Base-by-base conservation (phyloP, 1,140 invertebrate species). In the Monomorium pharaonis region DNA sequence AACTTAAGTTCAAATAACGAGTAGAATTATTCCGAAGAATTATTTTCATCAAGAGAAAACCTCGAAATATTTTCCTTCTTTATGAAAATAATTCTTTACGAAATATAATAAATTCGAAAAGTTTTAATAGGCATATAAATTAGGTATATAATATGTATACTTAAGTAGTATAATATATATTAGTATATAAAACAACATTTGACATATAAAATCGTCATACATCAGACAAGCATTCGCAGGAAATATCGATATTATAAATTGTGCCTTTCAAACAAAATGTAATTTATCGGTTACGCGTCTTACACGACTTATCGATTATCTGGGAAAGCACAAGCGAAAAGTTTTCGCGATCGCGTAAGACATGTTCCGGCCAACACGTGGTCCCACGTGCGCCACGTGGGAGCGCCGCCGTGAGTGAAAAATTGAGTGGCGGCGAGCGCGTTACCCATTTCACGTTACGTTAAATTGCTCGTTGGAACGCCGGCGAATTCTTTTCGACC, bases 401-500 rank as follows among this genome's bases (percentile, higher is more conserved):
- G 33, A 65, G 12, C 3, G 30, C 67, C 3, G 30, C 67, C 18
- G 67, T 24, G 18, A 42, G 69, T 44, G 75, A 89, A 89, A 86
- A 89, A 88, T 88, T 44, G 84, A n/a, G 47, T 21, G 37, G 21
- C 70, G 47, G 18, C 24, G 51, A 72, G 56, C 58, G 56, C 49
- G 70, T 60, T 72, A 21, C 37, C 49, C 81, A 77, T 88, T 86
- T 86, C 42, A 77, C 21, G 77, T 63, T 58, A 69, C 85, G 84
- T 78, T 88, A 65, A 88, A 89, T 76, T 74, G 83, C 51, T 62
- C 77, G 77, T 77, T 67, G 70, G 44, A 86, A 75, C 54, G 78
- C 18, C n/a, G 76, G 76, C 62, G 87, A 90, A 86, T 89, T 81
- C 89, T 92, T 92, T 93, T 91, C 88, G 88, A 91, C 89, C 90